Evolutionary conservation across 2,797 vertebrate genomes (phyloP).

Genomic region (Eupleurogrammus muticus): DNA sequence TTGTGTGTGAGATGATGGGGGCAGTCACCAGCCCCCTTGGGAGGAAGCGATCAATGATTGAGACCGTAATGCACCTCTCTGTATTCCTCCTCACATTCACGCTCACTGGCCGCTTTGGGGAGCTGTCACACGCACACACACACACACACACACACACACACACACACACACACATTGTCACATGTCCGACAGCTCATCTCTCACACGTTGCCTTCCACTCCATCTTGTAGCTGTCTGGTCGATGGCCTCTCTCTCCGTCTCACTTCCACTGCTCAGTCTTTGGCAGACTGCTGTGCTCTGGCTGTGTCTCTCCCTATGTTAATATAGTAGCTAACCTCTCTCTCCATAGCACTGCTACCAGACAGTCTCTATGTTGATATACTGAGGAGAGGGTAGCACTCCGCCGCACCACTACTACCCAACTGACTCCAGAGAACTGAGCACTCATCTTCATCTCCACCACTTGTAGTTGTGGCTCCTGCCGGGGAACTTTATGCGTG

Average conservation of each 20-base stretch:
- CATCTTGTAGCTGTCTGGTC: slow-evolving; percentile 82
- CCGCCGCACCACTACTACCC: slow-evolving; percentile 65
- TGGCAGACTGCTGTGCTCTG: slow-evolving; percentile 76
- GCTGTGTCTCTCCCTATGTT: slow-evolving; percentile 81
- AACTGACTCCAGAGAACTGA: slow-evolving; percentile 70
- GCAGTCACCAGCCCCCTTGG: slow-evolving; percentile 70
- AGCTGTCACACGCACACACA: slow-evolving; percentile 67
- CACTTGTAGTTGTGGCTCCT: slow-evolving; percentile 22
- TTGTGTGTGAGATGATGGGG: slow-evolving; percentile 27
- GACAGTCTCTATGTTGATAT: slow-evolving; percentile 77
- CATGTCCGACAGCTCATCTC: slow-evolving; percentile 82
- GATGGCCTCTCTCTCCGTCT: slow-evolving; percentile 75
- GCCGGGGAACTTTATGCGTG: slow-evolving; percentile 5
- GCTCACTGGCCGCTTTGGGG: slow-evolving; percentile 77
- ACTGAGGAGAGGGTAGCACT: slow-evolving; percentile 73
- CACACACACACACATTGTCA: slow-evolving; percentile 63
- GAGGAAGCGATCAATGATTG: slow-evolving; percentile 87
- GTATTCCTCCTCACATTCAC: slow-evolving; percentile 86
- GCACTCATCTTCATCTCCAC: slow-evolving; percentile 59
- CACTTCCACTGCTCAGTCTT: slow-evolving; percentile 69
- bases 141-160: slow-evolving; percentile 41
- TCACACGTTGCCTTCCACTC: slow-evolving; percentile 79
- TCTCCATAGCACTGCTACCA: slow-evolving; percentile 75
- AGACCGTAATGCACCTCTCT: slow-evolving; percentile 87
- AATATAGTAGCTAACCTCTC: slow-evolving; percentile 81